Percentiles rank a stretch among this genome's conserved stretches.
phyloP scores from a whole-genome alignment of 2,888 invertebrate species.

The Brachypalpus laphriformis region DNA sequence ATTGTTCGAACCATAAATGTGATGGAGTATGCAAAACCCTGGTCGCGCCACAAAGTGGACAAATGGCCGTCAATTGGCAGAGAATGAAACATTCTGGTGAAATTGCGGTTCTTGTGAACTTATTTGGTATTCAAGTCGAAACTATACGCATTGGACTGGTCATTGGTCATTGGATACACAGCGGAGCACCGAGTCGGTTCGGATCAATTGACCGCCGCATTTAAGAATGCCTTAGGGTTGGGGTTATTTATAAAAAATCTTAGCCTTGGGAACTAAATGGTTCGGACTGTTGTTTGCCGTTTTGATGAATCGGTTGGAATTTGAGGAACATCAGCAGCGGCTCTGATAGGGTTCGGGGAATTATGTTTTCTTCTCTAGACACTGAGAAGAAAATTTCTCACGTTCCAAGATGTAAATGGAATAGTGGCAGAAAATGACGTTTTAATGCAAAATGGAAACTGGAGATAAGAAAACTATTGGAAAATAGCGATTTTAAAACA shows the following conservation, averaged over 20 bases:
- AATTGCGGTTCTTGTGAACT: constrained; percentile 55
- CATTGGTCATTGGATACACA: constrained; percentile 4
- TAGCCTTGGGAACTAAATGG: constrained; percentile 42
- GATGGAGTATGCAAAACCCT: constrained; percentile 38
- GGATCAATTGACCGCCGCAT: constrained; percentile 13
- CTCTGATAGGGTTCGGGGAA: constrained; percentile 33
- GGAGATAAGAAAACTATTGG: neutral
- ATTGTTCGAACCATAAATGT: constrained; percentile 49
- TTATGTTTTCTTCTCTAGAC: constrained; percentile 3
- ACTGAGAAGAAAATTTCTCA: constrained; percentile 32
- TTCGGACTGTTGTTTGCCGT: constrained; percentile 31
- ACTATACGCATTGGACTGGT: constrained; percentile 24
- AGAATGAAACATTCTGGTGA: constrained; percentile 32
- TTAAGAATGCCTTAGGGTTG: neutral
- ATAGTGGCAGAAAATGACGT: constrained; percentile 8
- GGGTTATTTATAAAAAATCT: constrained; percentile 52
- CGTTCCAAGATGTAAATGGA: constrained; percentile 47
- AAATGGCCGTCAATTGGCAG: constrained; percentile 59
- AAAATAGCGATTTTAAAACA: no score
- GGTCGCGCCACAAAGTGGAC: constrained; percentile 13
- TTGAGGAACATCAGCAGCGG: constrained; percentile 16
- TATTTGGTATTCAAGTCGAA: constrained; percentile 36
- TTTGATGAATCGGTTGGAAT: constrained; percentile 47
- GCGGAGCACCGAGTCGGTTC: constrained; percentile 18
- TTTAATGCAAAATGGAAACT: neutral